Evolutionary conservation across 2,797 vertebrate genomes (phyloP).

Genomic region (Sciurus carolinensis): DNA sequence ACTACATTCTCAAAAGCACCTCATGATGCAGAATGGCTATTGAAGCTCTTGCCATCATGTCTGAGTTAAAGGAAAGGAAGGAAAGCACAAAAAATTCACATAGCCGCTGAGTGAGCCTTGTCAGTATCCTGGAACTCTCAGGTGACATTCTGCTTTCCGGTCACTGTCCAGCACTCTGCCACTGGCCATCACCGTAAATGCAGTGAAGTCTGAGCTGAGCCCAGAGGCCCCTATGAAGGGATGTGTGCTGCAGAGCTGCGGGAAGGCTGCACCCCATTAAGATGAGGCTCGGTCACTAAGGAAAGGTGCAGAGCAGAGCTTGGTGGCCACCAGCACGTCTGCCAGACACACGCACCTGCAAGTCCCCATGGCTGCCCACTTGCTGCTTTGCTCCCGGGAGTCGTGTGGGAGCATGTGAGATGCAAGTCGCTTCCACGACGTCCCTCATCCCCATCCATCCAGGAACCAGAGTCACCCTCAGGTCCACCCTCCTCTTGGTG

Average conservation of each 20-base stretch:
- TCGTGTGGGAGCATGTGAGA: rapidly evolving
- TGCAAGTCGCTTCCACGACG: neutral
- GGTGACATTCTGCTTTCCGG: too few species aligned
- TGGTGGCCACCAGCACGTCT: neutral
- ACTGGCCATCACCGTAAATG: neutral
- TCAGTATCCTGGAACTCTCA: neutral
- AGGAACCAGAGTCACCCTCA: neutral
- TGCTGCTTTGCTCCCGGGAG: too few species aligned
- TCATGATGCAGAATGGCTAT: neutral
- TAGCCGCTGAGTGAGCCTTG: neutral
- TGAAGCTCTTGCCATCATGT: neutral
- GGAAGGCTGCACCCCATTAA: neutral
- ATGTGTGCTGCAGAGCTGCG: too few species aligned
- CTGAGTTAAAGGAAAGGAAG: neutral
- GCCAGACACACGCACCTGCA: neutral
- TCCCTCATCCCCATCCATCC: neutral
- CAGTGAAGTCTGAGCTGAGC: neutral
- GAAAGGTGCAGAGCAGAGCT: too few species aligned
- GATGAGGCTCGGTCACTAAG: neutral
- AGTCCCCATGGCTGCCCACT: neutral
- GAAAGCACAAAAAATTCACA: too few species aligned
- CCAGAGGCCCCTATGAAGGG: too few species aligned
- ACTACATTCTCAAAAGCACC: neutral
- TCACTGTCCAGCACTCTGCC: neutral
- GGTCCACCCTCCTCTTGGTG: too few species aligned